phyloP scores from a whole-genome alignment of 2,797 vertebrate species.

The Enteromius treurensis region DNA sequence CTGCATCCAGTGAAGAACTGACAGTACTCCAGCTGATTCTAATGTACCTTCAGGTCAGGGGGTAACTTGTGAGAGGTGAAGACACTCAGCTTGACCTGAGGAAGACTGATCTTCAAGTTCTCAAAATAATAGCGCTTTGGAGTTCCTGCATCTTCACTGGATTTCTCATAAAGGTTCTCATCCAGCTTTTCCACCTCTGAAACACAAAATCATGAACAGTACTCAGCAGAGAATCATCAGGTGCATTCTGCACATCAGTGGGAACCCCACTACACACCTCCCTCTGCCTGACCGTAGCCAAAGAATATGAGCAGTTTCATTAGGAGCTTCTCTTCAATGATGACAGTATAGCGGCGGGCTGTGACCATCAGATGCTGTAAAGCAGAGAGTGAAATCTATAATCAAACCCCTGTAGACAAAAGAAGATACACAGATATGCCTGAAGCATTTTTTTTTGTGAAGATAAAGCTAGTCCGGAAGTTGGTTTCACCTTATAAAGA shows the following conservation, averaged over 20 bases:
- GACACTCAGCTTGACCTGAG: slow-evolving; percentile 95
- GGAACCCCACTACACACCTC: slow-evolving; percentile 76
- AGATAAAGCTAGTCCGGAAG: not conserved
- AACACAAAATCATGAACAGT: slow-evolving; percentile 15
- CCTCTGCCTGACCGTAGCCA: slow-evolving; percentile 87
- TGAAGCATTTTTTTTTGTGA: not conserved
- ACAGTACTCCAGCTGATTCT: not conserved
- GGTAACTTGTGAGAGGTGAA: slow-evolving; percentile 95
- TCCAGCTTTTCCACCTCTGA: slow-evolving; percentile 93
- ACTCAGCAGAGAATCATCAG: not conserved
- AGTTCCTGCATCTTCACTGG: slow-evolving; percentile 77
- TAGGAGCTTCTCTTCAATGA: slow-evolving; percentile 95
- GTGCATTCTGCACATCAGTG: not conserved
- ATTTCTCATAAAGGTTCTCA: slow-evolving; percentile 90
- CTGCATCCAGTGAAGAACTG: not conserved
- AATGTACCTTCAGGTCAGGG: slow-evolving; percentile 90
- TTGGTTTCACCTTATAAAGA: slow-evolving; percentile 89
- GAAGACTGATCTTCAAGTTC: slow-evolving; percentile 95
- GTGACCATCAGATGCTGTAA: slow-evolving; percentile 95
- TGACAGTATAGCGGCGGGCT: slow-evolving; percentile 88
- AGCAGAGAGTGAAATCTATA: slow-evolving; percentile 27
- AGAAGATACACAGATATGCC: not conserved
- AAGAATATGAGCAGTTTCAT: slow-evolving; percentile 95
- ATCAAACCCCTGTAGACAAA: slow-evolving; percentile 4
- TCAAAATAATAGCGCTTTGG: slow-evolving; percentile 94